Percentiles rank a stretch among this genome's conserved stretches.
Conservation (phyloP, 2,888 invertebrate species). For the Eupeodes luniger region DNA sequence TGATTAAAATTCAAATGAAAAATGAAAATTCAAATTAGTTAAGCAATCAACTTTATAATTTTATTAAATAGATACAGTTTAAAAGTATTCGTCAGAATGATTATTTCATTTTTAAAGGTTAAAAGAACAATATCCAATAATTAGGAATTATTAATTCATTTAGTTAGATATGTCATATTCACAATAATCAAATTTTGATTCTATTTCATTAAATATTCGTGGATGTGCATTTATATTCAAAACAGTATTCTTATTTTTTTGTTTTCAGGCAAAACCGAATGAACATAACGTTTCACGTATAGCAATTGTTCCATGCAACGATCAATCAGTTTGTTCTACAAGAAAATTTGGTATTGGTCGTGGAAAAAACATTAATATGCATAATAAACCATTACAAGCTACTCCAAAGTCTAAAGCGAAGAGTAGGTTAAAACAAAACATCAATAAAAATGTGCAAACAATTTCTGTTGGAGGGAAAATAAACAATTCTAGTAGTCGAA, state of each 20-base stretch:
- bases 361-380: conserved; percentile 79
- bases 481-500: conserved; percentile 28
- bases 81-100: too few relatives aligned
- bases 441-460: conserved; percentile 32
- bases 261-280: conserved; percentile 77
- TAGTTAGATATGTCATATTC: too few relatives aligned
- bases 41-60: too few relatives aligned
- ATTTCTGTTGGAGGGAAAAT: conserved; percentile 35
- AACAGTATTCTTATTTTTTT: background rate
- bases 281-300: conserved; percentile 78
- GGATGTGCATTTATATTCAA: too few relatives aligned
- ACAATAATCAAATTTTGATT: too few relatives aligned
- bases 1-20: too few relatives aligned
- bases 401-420: conserved; percentile 31
- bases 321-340: conserved; percentile 81
- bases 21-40: too few relatives aligned
- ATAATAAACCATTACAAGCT: conserved; percentile 41
- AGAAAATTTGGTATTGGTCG: conserved; percentile 80
- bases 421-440: conserved; percentile 26
- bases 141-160: too few relatives aligned
- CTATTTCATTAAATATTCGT: too few relatives aligned
- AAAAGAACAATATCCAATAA: too few relatives aligned
- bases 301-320: conserved; percentile 81
- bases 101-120: too few relatives aligned
- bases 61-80: too few relatives aligned